Percentiles rank a stretch among this genome's conserved stretches.
Evolutionary conservation across 2,113 vertebrate genomes (phyloP).

Genomic region (Otus sunia): DNA sequence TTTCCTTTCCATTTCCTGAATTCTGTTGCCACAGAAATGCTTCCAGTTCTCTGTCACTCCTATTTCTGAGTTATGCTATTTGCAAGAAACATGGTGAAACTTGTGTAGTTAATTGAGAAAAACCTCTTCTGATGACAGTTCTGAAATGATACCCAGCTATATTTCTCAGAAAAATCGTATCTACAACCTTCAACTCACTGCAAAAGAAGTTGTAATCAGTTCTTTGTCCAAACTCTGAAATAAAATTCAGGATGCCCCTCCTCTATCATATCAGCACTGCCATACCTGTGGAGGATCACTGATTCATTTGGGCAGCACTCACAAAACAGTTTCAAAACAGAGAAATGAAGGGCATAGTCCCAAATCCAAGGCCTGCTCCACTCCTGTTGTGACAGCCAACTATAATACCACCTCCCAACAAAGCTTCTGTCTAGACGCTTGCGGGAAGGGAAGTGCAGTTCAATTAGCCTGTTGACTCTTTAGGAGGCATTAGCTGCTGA

Average conservation of each 20-base stretch:
- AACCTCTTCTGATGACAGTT: background rate
- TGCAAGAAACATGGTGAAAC: background rate
- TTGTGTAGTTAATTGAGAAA: background rate
- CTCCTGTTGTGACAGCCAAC: background rate
- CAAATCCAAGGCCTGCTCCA: background rate
- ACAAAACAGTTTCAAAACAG: background rate
- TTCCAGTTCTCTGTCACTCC: background rate
- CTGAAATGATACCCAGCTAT: background rate
- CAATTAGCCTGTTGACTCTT: background rate
- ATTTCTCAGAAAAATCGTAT: background rate
- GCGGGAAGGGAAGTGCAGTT: background rate
- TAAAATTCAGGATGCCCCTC: background rate
- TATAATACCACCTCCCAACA: background rate
- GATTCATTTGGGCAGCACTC: background rate
- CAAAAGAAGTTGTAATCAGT: background rate
- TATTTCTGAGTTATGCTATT: background rate
- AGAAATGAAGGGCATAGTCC: background rate
- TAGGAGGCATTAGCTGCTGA: background rate
- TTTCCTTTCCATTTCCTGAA: background rate
- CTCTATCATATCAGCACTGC: accelerated
- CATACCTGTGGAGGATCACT: background rate
- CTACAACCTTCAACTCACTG: background rate
- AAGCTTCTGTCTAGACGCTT: background rate
- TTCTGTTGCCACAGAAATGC: background rate
- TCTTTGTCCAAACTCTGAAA: background rate